Evolutionary conservation across 2,113 vertebrate species (phyloP), one percentile per base, ranked within the genome.

Genomic region (Leptobrachium ailaonicum): DNA sequence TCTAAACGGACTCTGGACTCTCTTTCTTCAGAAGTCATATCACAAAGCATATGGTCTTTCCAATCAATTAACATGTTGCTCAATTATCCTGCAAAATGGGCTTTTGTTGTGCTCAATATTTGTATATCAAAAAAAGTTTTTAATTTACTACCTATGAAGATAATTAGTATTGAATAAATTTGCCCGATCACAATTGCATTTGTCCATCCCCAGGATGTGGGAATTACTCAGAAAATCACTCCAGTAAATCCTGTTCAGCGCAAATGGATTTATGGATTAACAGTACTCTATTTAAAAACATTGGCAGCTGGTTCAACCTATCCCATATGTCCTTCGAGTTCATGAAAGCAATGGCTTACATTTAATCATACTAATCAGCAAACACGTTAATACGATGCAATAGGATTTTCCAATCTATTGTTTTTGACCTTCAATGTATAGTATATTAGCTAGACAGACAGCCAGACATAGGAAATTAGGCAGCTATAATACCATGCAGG

Each of bases 181-280:
- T 53, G 13, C 68, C 76, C 67, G 20, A 47, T 41, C 68, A 53
- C 43, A 63, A 47, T 41, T 58, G 63, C 67, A 78, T 71, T 71
- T 71, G 44, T 43, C 75, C 77, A 72, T 79, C 56, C 69, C 40
- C 56, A 72, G 70, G 68, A 72, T 71, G 41, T 41, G 41, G 60
- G 68, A 79, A 79, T 79, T 79, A 66, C 69, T 63, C 56, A 47
- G 60, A 71, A 79, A 71, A 77, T 43, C 66, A 77, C 67, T 77
- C 66, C 76, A 77, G 41, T 77, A 77, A 77, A 77, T 77, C 76
- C 76, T 77, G n/a, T 77, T 77, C 76, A 77, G 71, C 45, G 71
- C 68, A 71, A 64, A 79, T 79, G 77, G 77, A 79, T 79, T 79
- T 79, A 64, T 79, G 69, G 77, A 79, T 79, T 79, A 79, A 63